Base-by-base conservation (phyloP, 2,113 vertebrate genomes). In the Malurus melanocephalus region DNA sequence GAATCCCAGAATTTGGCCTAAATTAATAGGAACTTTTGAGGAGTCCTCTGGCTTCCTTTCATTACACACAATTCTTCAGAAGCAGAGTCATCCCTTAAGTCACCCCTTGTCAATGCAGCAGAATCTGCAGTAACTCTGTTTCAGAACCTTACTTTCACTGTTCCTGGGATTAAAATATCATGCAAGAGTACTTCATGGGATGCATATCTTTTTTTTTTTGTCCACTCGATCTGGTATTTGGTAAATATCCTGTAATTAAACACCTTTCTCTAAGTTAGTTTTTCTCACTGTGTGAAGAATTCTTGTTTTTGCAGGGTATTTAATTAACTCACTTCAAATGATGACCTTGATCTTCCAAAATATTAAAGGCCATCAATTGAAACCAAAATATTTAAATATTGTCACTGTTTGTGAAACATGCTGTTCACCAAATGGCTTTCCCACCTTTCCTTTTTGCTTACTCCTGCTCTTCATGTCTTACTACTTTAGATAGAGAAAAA, bases 41-140 rank as follows among this genome's bases (percentile, higher is more conserved):
- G 30, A 76, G 45, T n/a, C 11, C 8, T 38, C n/a, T 48, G 7
- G 64, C n/a, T 45, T 60, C 12, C 27, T 52, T 61, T 57, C 27
- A 10, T 72, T 49, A 57, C 7, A 32, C 0, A 0, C 7, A 66
- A 52, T 3, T 61, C 18, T 85, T 49, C 26, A 42, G 30, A 82
- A 82, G 68, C 40, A 67, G n/a, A 81, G 30, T 30, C 1, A 57
- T 10, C 42, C 20, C 5, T 3, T 60, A 51, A 42, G 30, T 28
- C n/a, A 53, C 32, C 24, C 28, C 32, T 49, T 59, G 26, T 7
- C 30, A 43, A 1, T 51, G n/a, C 55, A 92, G 33, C 13, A 60
- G 27, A 26, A 64, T 20, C 45, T 80, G 43, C 48, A 77, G n/a
- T 24, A 73, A 68, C 8, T 24, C 2, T 9, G 35, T 72, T 81